Evolutionary conservation across 2,797 vertebrate genomes (phyloP), one percentile per base, ranked within the genome.

Genomic region (Cygnus olor): DNA sequence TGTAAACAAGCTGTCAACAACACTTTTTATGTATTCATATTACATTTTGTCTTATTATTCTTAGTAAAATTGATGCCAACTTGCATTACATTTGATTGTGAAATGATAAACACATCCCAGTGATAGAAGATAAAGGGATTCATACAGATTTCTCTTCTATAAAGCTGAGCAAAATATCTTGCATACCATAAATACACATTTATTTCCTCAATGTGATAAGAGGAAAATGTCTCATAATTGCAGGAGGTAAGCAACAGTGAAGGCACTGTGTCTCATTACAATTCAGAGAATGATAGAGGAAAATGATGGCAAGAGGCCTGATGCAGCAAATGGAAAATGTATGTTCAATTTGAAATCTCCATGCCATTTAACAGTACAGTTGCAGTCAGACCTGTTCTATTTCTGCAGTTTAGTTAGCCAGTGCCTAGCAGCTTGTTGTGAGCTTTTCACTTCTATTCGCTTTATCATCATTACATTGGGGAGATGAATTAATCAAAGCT

Each of bases 1-100:
- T 94, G 86, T 95, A 95, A 96, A 90, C 81, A 95, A 73, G 25
- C 54, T 88, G 84, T 96, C 95, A 92, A 90, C 86, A 95, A 63
- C 20, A 53, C 4, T 79, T 94, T 86, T 90, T 83, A 38, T 69
- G n/a, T 63, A 78, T 88, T 83, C 61, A 64, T 49, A 70, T 92
- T 94, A 87, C 2, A 2, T 80, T 95, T 94, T 64, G 49, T 14
- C 49, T 82, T 94, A 69, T 89, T 94, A 74, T 92, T 95, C 54
- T 80, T 89, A 47, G 81, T 76, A 88, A 92, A 91, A 76, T 47
- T 44, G 69, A 89, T 83, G 82, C 58, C 85, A 92, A 40, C 56
- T 89, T 89, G 76, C 42, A 56, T 92, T 84, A 63, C 7, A 2
- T 84, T 85, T 85, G 72, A 81, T 85, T 88, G 45, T 65, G 28